Base-by-base conservation (phyloP, 2,797 vertebrate species). In the Hozukius guyotensis region DNA sequence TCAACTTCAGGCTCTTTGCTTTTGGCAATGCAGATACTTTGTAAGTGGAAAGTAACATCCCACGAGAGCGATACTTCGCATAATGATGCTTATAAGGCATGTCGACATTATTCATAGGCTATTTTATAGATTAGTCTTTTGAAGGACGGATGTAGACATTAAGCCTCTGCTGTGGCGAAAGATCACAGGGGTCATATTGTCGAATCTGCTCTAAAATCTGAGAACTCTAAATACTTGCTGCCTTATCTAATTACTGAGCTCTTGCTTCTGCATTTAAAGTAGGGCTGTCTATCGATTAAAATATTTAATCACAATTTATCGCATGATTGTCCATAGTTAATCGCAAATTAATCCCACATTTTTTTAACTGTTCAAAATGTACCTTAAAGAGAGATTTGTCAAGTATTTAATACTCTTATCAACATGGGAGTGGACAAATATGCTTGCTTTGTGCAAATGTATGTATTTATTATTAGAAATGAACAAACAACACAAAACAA, bases 1-100 rank as follows among this genome's bases (percentile, higher is more conserved):
- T 88, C 65, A 87, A 90, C 84, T 86, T 81, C 74, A 76, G 84
- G 82, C 80, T 69, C 70, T 90, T 87, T 77, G 80, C 88, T 89
- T 77, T 78, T 78, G 84, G 86, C 80, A 66, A 69, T 59, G 53
- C 65, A 83, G 80, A 87, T 81, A 81, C 74, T 80, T 52, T 86
- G 36, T 70, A 83, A 81, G 73, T 59, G 63, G 82, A 83, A 86
- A 83, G 72, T 64, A 74, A 75, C 78, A 83, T 85, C 74, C 61
- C 77, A 74, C 2, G 53, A 73, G 65, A 66, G 8, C 22, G 20
- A 83, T 80, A 59, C 53, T 65, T 72, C 38, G 81, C 60, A 75
- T 77, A 84, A 80, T 46, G 18, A 77, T 68, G 64, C 59, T 65
- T 65, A 34, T 34, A 63, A 78, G 59, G 87, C 52, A 62, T 22